Evolutionary conservation across 2,113 vertebrate species (phyloP).

Genomic region (Bettongia penicillata): DNA sequence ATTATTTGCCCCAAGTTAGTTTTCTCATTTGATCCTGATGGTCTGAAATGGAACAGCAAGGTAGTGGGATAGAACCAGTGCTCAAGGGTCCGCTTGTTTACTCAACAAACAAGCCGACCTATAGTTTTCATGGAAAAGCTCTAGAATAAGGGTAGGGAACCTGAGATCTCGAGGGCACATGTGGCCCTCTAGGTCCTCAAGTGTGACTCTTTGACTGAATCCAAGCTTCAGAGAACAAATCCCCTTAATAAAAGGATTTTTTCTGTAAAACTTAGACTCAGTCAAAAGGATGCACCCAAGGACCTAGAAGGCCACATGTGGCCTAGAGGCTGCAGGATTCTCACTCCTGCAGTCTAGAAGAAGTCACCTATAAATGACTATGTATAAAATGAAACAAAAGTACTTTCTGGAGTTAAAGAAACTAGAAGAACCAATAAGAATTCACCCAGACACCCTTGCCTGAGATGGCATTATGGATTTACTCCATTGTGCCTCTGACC

Average conservation of each 20-base stretch:
- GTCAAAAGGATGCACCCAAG: too few relatives aligned
- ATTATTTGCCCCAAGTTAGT: constrained; percentile 19
- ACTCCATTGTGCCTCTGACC: neutral
- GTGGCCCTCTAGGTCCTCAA: too few relatives aligned
- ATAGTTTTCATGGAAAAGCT: constrained; percentile 18
- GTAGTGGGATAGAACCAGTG: neutral
- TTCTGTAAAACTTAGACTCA: too few relatives aligned
- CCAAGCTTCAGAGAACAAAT: too few relatives aligned
- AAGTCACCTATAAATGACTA: neutral
- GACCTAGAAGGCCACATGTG: too few relatives aligned
- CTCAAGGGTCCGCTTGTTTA: neutral
- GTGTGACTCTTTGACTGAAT: too few relatives aligned
- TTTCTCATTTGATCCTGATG: constrained; percentile 14
- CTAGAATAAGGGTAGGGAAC: neutral
- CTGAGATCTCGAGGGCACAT: too few relatives aligned
- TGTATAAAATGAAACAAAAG: neutral
- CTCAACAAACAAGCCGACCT: constrained; percentile 41
- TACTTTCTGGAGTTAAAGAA: neutral
- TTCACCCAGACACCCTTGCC: neutral
- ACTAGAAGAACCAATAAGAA: neutral
- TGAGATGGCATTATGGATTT: neutral
- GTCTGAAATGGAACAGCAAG: constrained; percentile 41
- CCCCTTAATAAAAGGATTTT: too few relatives aligned
- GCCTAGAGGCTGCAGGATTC: too few relatives aligned
- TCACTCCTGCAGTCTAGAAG: too few relatives aligned